Conservation (phyloP, 2,888 invertebrate species). For the Temnothorax rugatulus region DNA sequence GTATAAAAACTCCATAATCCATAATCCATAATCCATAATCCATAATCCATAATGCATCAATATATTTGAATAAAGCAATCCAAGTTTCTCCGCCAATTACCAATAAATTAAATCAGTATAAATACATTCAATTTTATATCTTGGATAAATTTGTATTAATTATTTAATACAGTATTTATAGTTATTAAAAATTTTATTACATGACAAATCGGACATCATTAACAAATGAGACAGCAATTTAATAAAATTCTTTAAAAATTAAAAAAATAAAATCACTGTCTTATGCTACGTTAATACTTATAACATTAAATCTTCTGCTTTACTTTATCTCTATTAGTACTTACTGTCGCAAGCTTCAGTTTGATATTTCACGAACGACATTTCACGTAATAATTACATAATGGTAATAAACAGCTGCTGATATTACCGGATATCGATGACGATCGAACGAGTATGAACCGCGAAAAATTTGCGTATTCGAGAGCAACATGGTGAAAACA, state of each 20-base stretch:
- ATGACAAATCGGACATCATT: neutral
- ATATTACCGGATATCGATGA: constrained; percentile 29
- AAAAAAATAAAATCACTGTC: neutral
- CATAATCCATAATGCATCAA: constrained; percentile 11
- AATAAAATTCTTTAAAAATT: neutral
- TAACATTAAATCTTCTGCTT: neutral
- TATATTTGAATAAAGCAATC: constrained; percentile 4
- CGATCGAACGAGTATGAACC: neutral
- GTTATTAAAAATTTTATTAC: neutral
- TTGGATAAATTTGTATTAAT: neutral
- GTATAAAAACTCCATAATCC: neutral
- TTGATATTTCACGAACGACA: neutral
- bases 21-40: constrained; percentile 21
- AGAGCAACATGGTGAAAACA: constrained; percentile 59
- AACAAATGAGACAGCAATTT: neutral
- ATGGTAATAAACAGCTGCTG: constrained; percentile 27
- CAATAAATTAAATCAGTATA: constrained; percentile 18
- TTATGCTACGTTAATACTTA: neutral
- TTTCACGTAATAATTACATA: neutral
- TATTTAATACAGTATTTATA: neutral
- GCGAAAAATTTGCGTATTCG: constrained; percentile 49
- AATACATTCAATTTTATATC: neutral
- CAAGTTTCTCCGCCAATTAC: constrained; percentile 15
- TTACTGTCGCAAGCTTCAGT: neutral
- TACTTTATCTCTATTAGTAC: neutral